These are phyloP conservation scores for Tragelaphus buxtoni DNA, from an alignment of 2,113 vertebrate genomes.

Conservation along the genomic window DNA sequence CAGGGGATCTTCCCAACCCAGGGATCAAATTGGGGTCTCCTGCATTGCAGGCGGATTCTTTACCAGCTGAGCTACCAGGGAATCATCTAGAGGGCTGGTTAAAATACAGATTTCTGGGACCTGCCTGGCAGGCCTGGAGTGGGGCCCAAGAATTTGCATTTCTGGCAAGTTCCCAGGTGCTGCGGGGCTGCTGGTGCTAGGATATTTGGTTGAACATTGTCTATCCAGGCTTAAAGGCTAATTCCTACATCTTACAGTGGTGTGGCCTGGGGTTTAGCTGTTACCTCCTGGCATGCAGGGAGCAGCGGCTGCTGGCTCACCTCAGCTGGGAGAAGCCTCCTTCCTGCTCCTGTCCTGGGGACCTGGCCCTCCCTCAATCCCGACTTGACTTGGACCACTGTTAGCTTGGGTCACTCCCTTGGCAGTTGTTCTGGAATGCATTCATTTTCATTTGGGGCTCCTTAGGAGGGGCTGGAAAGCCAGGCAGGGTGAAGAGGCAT, in stretches of 20 bases:
- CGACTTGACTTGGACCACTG: constrained; percentile 60
- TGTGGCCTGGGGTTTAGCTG: not conserved
- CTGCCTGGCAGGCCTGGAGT: not conserved
- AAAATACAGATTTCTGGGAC: not conserved
- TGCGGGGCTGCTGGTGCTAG: not conserved
- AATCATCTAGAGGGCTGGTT: not conserved
- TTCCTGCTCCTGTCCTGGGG: not conserved
- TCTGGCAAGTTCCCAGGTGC: not conserved
- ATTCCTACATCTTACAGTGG: not conserved
- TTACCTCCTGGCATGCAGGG: not conserved
- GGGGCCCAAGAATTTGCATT: not conserved
- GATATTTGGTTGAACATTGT: not conserved
- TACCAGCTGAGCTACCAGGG: not conserved
- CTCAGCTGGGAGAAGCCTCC: not conserved
- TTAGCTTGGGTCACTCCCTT: constrained; percentile 71
- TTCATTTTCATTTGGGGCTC: constrained; percentile 73
- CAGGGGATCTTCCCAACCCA: not conserved
- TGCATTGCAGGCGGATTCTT: not conserved
- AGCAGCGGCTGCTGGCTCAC: not conserved
- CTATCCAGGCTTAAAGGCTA: not conserved
- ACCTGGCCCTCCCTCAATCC: constrained; percentile 41
- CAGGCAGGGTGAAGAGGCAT: not conserved
- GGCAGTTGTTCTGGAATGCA: constrained; percentile 75
- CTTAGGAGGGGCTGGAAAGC: not conserved
- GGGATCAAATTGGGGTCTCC: not conserved